Percentiles rank a stretch among this genome's conserved stretches.
Evolutionary conservation across 2,797 vertebrate species (phyloP).

Genomic region (Scomberomorus guttatus): DNA sequence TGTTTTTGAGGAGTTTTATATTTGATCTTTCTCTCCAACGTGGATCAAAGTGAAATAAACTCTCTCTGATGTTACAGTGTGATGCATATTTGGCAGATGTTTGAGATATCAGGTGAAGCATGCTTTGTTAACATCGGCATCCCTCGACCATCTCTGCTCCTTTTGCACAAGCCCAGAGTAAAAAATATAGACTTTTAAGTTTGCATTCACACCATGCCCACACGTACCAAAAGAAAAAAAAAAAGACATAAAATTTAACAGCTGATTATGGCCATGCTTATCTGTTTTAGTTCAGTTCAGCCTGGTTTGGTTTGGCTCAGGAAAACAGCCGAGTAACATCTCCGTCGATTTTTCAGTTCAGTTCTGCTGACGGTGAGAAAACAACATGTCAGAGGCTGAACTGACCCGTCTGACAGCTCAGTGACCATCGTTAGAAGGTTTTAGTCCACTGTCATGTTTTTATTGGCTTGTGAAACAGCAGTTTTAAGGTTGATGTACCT

Average conservation of each 20-base stretch:
- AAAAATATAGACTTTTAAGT: neutral
- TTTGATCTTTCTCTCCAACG: neutral
- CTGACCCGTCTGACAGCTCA: too few relatives aligned
- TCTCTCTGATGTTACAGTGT: neutral
- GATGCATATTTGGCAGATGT: neutral
- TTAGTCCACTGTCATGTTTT: neutral
- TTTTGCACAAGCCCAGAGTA: conserved; percentile 53
- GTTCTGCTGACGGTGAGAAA: too few relatives aligned
- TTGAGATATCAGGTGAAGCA: neutral
- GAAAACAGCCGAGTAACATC: neutral
- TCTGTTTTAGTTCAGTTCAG: neutral
- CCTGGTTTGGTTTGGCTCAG: conserved; percentile 1
- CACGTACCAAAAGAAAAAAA: neutral
- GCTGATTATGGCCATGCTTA: neutral
- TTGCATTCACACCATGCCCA: neutral
- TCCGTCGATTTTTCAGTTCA: neutral
- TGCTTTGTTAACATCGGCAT: neutral
- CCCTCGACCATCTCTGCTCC: neutral
- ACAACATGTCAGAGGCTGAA: too few relatives aligned
- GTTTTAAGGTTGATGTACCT: neutral
- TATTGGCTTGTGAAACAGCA: neutral
- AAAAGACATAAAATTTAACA: neutral
- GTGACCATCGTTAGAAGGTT: neutral
- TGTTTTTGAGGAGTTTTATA: neutral
- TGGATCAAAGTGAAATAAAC: neutral